Conservation (phyloP, 1,140 invertebrate genomes). For the Atopsyche davidsoni region DNA sequence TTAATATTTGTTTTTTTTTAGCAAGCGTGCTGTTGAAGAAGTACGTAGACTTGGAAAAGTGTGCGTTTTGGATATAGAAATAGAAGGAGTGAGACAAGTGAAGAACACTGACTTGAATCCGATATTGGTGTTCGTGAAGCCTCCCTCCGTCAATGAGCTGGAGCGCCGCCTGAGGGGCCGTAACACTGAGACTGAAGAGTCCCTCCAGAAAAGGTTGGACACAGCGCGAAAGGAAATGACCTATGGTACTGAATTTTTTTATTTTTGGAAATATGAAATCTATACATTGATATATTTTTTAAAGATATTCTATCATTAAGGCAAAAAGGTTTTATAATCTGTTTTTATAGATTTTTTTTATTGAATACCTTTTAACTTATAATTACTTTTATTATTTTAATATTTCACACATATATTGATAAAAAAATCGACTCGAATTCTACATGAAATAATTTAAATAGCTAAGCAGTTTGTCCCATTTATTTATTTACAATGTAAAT, state of each 20-base stretch:
- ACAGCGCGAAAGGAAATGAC: conserved; percentile 73
- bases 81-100: conserved; percentile 92
- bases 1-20: no score
- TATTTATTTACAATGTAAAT: no score
- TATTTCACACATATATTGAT: neutral
- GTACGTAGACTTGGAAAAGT: conserved; percentile 76
- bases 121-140: conserved; percentile 86
- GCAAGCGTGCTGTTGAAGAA: conserved; percentile 79
- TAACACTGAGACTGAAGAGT: conserved; percentile 87
- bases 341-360: no score
- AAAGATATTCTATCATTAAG: no score
- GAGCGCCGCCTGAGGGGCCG: conserved; percentile 70
- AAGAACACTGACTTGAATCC: conserved; percentile 80
- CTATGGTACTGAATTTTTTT: conserved; percentile 60
- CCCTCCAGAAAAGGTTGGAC: conserved; percentile 65
- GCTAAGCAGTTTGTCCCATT: no score
- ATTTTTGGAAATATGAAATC: no score
- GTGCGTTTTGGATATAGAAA: conserved; percentile 94
- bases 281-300: no score
- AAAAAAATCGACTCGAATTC: no score
- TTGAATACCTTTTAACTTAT: neutral
- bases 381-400: neutral
- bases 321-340: no score
- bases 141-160: conserved; percentile 76
- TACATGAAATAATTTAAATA: no score